Percentiles rank a stretch among this genome's conserved stretches.
phyloP scores from a whole-genome alignment of 2,113 vertebrate species.

The Microcebus lehilahytsara region DNA sequence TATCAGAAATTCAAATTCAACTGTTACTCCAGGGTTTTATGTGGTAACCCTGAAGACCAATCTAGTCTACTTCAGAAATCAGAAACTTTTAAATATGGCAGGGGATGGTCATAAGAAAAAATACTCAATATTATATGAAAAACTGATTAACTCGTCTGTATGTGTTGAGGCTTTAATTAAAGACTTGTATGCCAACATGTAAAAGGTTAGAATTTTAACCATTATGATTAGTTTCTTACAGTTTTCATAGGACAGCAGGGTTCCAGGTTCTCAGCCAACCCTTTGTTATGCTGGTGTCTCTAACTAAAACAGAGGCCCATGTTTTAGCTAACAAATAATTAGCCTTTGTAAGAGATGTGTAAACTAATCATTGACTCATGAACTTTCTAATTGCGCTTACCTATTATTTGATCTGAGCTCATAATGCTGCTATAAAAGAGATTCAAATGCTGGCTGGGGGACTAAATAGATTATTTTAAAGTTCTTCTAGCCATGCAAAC shows the following conservation, averaged over 20 bases:
- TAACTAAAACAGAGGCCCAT: not conserved
- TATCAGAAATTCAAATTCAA: constrained; percentile 12
- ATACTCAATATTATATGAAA: not conserved
- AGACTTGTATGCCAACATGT: not conserved
- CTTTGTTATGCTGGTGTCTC: not conserved
- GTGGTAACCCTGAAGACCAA: not conserved
- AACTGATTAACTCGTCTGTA: not conserved
- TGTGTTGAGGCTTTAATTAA: not conserved
- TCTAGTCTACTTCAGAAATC: not conserved
- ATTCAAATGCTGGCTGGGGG: not conserved
- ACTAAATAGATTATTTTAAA: not conserved
- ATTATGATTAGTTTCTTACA: not conserved
- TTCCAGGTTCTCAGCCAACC: not conserved
- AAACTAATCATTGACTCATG: constrained; percentile 62
- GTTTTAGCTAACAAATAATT: constrained; percentile 60
- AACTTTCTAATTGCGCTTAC: constrained; percentile 66
- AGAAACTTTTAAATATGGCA: not conserved
- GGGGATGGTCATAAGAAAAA: not conserved
- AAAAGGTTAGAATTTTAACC: constrained; percentile 8
- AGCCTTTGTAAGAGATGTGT: constrained; percentile 41
- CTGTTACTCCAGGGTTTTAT: not conserved
- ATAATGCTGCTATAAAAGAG: not conserved
- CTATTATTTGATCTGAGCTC: constrained; percentile 61
- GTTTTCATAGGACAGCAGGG: not conserved
- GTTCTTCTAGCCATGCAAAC: not conserved